Conservation (phyloP, 2,113 vertebrate species). For the Stegostoma tigrinum region DNA sequence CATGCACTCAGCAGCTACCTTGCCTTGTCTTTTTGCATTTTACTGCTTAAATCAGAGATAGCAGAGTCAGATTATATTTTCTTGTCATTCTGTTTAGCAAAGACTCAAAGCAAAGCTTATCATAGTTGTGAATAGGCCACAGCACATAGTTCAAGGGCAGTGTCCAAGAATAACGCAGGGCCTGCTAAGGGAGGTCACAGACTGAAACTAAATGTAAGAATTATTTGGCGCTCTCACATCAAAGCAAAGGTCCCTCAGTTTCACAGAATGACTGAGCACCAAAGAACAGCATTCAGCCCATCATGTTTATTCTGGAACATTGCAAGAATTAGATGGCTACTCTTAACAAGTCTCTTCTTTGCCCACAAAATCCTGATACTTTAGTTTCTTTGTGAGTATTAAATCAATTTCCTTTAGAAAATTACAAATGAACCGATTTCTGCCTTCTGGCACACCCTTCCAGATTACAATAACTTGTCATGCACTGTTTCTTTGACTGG, state of each 20-base stretch:
- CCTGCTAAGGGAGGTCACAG: too few relatives aligned
- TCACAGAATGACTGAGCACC: background rate
- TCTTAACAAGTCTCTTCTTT: background rate
- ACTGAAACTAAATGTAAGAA: background rate
- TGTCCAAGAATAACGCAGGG: too few relatives aligned
- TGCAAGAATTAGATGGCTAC: background rate
- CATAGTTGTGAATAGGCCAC: too few relatives aligned
- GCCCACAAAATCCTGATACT: background rate
- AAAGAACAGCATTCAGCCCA: background rate
- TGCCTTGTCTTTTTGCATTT: too few relatives aligned
- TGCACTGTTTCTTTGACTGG: background rate
- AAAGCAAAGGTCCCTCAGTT: background rate
- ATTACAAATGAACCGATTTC: background rate
- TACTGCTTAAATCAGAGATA: too few relatives aligned
- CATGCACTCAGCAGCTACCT: too few relatives aligned
- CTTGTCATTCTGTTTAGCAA: too few relatives aligned
- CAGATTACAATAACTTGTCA: background rate
- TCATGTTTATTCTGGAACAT: background rate
- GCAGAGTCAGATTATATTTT: too few relatives aligned
- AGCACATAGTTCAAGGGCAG: too few relatives aligned
- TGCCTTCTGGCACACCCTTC: background rate
- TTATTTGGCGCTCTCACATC: background rate
- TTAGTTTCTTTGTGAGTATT: background rate
- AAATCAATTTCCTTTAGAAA: background rate
- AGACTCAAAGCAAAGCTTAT: too few relatives aligned